Conservation (phyloP, 2,888 invertebrate species). For the Cryptus armator region DNA sequence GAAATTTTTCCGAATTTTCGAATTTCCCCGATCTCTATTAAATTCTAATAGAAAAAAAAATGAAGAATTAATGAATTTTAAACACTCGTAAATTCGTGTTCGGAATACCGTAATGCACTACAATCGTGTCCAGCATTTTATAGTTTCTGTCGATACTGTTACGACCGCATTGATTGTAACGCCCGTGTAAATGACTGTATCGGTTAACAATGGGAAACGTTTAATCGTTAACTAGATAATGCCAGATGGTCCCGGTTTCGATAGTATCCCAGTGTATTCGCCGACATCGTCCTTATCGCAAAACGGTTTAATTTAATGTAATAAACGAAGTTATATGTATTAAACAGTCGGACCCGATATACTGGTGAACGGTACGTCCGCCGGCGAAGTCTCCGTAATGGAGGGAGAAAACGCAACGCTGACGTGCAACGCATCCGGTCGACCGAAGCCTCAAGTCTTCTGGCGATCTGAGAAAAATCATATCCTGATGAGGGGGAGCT, state of each 20-base stretch:
- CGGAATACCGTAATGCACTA: no score
- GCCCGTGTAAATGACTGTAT: background rate
- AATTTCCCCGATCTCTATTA: no score
- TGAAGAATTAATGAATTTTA: no score
- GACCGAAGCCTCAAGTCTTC: slow-evolving; percentile 89
- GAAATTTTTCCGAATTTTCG: no score
- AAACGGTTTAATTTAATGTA: slow-evolving; percentile 35
- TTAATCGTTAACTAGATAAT: slow-evolving; percentile 20
- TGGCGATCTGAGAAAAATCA: slow-evolving; percentile 82
- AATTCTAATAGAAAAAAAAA: no score
- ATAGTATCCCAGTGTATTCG: background rate
- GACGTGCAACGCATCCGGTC: slow-evolving; percentile 90
- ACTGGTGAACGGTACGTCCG: slow-evolving; percentile 91
- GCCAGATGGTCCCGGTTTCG: slow-evolving; percentile 26
- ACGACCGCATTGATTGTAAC: background rate
- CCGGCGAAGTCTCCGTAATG: slow-evolving; percentile 89
- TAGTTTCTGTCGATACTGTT: background rate
- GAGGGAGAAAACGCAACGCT: slow-evolving; percentile 92
- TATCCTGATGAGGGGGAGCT: slow-evolving; percentile 78
- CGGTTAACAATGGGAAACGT: background rate
- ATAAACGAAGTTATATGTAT: slow-evolving; percentile 56
- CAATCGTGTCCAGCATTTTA: no score
- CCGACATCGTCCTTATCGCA: background rate
- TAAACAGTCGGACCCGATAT: slow-evolving; percentile 92
- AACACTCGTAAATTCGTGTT: no score